Conservation (phyloP, 2,113 vertebrate species). For the Daphoenositta chrysoptera region DNA sequence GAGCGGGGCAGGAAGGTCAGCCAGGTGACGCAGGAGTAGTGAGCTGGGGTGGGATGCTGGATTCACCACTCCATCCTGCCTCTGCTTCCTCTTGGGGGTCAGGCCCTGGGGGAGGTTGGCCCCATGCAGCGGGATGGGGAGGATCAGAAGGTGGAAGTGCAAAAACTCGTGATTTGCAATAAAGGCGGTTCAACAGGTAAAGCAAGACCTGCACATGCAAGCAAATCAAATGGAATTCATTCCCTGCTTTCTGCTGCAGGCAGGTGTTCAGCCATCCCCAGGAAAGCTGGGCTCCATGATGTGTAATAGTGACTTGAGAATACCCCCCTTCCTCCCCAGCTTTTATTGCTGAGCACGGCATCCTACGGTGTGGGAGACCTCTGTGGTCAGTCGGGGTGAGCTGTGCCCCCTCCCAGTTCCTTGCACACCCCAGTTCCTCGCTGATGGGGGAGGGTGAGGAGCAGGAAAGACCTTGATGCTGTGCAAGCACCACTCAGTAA, state of each 20-base stretch:
- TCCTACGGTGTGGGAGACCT: rapidly evolving
- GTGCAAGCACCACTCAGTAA: background rate
- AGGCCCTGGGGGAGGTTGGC: rapidly evolving
- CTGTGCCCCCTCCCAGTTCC: background rate
- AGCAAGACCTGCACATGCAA: background rate
- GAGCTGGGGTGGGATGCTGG: background rate
- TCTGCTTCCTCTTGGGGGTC: rapidly evolving
- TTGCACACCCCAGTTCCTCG: background rate
- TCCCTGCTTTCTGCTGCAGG: background rate
- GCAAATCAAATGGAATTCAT: background rate
- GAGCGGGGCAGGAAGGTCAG: background rate
- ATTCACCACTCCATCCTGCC: background rate
- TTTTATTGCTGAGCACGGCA: rapidly evolving
- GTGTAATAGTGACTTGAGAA: rapidly evolving
- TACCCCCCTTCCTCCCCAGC: background rate
- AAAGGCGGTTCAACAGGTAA: background rate
- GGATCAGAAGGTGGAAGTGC: background rate
- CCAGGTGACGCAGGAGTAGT: background rate
- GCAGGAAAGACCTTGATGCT: background rate
- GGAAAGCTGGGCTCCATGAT: background rate
- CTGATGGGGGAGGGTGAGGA: background rate
- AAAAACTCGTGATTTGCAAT: background rate
- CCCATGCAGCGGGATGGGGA: rapidly evolving
- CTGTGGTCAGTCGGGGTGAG: background rate
- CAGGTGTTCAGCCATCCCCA: background rate